Conservation (phyloP, 2,113 vertebrate genomes). For the Spea bombifrons region DNA sequence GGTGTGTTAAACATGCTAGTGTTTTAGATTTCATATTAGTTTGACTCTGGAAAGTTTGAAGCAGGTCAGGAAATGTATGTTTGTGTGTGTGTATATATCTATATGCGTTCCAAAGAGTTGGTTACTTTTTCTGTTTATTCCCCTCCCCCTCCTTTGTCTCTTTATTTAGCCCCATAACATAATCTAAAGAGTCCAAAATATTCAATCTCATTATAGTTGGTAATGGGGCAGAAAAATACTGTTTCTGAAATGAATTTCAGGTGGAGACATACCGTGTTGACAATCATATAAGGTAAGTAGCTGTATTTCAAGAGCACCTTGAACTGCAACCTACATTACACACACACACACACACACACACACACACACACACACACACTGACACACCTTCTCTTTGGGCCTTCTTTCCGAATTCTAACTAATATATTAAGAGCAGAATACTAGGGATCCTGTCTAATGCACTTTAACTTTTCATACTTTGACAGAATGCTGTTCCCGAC, state of each 20-base stretch:
- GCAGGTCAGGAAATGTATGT: not conserved
- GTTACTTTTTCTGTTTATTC: not conserved
- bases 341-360: not conserved
- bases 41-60: constrained; percentile 11
- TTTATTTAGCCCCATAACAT: constrained; percentile 31
- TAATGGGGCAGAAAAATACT: not conserved
- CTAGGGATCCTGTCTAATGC: constrained; percentile 40
- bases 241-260: constrained; percentile 17
- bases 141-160: constrained; percentile 17
- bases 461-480: constrained; percentile 23
- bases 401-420: constrained; percentile 14
- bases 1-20: constrained; percentile 31
- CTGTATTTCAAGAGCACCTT: constrained; percentile 23
- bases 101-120: constrained; percentile 7
- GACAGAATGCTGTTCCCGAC: not conserved
- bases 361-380: not conserved
- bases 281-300: constrained; percentile 25
- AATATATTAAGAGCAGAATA: constrained; percentile 28
- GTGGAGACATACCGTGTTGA: constrained; percentile 38
- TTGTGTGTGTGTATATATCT: not conserved
- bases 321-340: not conserved
- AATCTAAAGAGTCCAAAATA: not conserved
- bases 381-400: not conserved
- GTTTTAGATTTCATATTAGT: constrained; percentile 34
- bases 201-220: not conserved